These are phyloP conservation scores for Cardinalis cardinalis DNA, from an alignment of 2,113 vertebrate genomes.

Conservation along the genomic window DNA sequence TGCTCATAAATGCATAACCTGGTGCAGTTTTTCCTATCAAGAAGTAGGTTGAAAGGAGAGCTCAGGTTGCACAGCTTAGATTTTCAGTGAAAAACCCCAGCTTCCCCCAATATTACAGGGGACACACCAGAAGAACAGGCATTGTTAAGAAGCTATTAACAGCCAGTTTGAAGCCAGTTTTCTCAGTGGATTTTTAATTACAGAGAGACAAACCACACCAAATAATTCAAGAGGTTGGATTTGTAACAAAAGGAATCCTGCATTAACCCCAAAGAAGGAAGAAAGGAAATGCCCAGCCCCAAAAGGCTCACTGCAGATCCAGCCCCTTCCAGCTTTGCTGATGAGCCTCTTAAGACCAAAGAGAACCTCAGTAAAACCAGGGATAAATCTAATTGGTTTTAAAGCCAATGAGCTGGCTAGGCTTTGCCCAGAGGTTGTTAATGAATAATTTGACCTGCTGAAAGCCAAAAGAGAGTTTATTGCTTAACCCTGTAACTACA, in stretches of 20 bases:
- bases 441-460: background rate
- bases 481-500: background rate
- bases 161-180: background rate
- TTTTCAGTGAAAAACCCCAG: background rate
- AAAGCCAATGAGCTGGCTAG: background rate
- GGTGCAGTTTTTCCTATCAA: background rate
- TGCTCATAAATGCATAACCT: background rate
- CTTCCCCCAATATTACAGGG: fast-evolving
- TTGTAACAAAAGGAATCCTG: background rate
- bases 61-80: background rate
- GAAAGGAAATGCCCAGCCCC: background rate
- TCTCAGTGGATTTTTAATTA: background rate
- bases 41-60: background rate
- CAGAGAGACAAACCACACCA: background rate
- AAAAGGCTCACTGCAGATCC: background rate
- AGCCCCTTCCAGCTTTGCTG: background rate
- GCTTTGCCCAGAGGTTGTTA: background rate
- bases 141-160: background rate
- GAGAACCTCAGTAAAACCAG: background rate
- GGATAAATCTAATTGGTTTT: background rate
- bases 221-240: background rate
- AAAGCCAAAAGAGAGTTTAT: background rate
- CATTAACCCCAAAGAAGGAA: background rate
- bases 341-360: background rate
- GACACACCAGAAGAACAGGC: background rate